Percentiles rank a stretch among this genome's conserved stretches.
Evolutionary conservation across 35 echinoderm and acorn worm species (phyloP).

Genomic region (Diadema setosum): DNA sequence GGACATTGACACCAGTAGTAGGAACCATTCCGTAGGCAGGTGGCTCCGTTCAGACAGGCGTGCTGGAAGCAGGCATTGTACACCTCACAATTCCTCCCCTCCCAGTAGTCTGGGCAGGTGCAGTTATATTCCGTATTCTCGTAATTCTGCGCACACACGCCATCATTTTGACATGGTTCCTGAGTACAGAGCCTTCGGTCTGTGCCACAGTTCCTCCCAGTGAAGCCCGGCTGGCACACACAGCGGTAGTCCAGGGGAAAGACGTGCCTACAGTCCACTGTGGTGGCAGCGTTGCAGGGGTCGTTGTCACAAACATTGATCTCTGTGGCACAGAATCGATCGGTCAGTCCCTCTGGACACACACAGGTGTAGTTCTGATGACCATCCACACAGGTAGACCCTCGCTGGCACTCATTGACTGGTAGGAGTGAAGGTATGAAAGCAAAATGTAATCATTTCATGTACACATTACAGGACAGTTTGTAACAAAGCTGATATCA

Average conservation of each 20-base stretch:
- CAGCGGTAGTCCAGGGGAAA: slow-evolving; percentile 86
- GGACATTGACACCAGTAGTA: slow-evolving; percentile 57
- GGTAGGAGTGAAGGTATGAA: background rate
- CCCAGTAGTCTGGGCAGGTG: slow-evolving; percentile 77
- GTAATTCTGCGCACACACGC: slow-evolving; percentile 50
- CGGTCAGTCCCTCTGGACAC: slow-evolving; percentile 63
- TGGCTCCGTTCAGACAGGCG: slow-evolving; percentile 52
- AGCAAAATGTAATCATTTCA: background rate
- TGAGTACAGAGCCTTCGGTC: slow-evolving; percentile 82
- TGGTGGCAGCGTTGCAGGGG: slow-evolving; percentile 48
- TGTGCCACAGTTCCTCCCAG: slow-evolving; percentile 63
- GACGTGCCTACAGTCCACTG: slow-evolving; percentile 30
- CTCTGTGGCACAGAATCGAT: slow-evolving; percentile 42
- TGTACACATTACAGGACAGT: too few relatives aligned
- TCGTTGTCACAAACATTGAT: slow-evolving; percentile 80
- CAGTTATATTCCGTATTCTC: slow-evolving; percentile 70
- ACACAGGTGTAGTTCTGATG: slow-evolving; percentile 87
- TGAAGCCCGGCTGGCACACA: slow-evolving; percentile 61
- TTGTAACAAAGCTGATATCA: too few relatives aligned
- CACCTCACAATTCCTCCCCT: slow-evolving; percentile 64
- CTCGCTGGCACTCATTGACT: slow-evolving; percentile 69
- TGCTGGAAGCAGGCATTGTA: slow-evolving; percentile 90
- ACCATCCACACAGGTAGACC: slow-evolving; percentile 78
- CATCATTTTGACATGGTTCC: slow-evolving; percentile 71
- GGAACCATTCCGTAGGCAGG: slow-evolving; percentile 59